phyloP scores from a whole-genome alignment of 2,888 invertebrate species.

The Dinocampus coccinellae region DNA sequence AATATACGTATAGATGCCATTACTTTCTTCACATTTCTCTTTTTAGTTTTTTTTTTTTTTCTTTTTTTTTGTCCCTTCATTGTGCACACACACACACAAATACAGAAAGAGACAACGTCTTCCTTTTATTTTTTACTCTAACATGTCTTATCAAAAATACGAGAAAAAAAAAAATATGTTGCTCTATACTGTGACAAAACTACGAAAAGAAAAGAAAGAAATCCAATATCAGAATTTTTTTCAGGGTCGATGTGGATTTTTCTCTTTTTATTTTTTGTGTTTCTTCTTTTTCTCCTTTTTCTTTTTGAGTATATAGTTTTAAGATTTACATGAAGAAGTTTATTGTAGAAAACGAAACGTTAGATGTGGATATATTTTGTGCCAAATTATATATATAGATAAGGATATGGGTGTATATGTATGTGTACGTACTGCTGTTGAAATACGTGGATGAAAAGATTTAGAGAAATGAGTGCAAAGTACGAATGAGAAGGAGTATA shows the following conservation, averaged over 20 bases:
- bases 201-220: background rate
- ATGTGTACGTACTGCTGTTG: no score
- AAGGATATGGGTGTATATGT: no score
- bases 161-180: background rate
- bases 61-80: background rate
- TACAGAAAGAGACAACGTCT: background rate
- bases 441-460: background rate
- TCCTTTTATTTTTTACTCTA: conserved; percentile 7
- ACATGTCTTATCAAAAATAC: background rate
- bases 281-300: background rate
- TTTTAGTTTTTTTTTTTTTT: conserved; percentile 24
- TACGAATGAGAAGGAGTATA: background rate
- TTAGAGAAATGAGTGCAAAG: background rate
- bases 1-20: background rate
- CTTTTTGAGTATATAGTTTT: background rate
- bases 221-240: background rate
- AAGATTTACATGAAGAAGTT: background rate
- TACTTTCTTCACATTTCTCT: background rate
- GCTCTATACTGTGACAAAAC: background rate
- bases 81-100: background rate
- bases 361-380: background rate
- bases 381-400: background rate
- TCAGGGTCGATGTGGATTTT: no score
- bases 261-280: background rate
- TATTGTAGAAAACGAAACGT: background rate